phyloP scores from a whole-genome alignment of 2,888 invertebrate species.

The Ypsolopha sequella region DNA sequence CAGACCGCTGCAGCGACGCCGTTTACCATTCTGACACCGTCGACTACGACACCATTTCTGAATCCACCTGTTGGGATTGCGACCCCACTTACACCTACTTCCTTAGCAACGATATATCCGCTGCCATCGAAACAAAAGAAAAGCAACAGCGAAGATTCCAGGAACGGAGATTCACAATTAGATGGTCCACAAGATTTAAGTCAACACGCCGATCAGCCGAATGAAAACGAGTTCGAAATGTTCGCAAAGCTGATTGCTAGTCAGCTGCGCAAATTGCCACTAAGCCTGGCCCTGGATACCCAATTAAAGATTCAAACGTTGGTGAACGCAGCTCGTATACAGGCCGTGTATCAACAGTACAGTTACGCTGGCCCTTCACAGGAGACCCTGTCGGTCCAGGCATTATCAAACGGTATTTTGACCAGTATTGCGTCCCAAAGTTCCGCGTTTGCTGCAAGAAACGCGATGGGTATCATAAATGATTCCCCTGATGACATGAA shows the following conservation, averaged over 20 bases:
- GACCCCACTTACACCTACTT: slow-evolving; percentile 50
- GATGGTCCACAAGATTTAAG: slow-evolving; percentile 58
- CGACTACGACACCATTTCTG: slow-evolving; percentile 44
- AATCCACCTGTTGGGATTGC: slow-evolving; percentile 64
- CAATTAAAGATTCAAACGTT: slow-evolving; percentile 60
- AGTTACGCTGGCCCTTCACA: slow-evolving; percentile 62
- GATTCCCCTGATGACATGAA: slow-evolving; percentile 54
- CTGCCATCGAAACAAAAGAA: slow-evolving; percentile 58
- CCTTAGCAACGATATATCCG: slow-evolving; percentile 57
- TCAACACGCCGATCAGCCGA: slow-evolving; percentile 51
- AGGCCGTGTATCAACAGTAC: slow-evolving; percentile 62
- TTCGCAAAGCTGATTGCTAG: slow-evolving; percentile 62
- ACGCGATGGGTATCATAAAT: slow-evolving; percentile 32
- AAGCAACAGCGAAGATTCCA: slow-evolving; percentile 26
- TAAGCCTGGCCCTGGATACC: slow-evolving; percentile 57
- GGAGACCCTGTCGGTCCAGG: slow-evolving; percentile 56
- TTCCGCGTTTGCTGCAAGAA: slow-evolving; percentile 29
- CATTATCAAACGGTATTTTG: slow-evolving; percentile 56
- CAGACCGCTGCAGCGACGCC: slow-evolving; percentile 32
- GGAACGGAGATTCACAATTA: slow-evolving; percentile 34
- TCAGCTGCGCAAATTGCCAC: slow-evolving; percentile 54
- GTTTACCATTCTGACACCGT: slow-evolving; percentile 50
- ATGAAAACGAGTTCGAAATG: slow-evolving; percentile 65
- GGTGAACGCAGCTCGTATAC: slow-evolving; percentile 57
- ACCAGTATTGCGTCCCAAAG: slow-evolving; percentile 56